phyloP scores from a whole-genome alignment of 2,113 vertebrate genomes.

The Aldabrachelys gigantea region DNA sequence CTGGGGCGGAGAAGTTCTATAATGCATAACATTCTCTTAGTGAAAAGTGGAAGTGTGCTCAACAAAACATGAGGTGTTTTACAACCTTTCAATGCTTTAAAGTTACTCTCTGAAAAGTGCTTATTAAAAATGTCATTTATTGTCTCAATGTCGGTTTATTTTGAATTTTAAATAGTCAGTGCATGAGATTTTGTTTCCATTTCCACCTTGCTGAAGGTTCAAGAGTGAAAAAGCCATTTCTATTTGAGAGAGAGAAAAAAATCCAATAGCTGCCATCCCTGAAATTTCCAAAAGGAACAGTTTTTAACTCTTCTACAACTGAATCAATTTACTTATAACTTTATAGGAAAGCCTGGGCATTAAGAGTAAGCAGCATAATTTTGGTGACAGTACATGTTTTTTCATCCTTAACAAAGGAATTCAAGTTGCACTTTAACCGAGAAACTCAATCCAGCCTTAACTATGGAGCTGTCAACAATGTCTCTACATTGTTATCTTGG shows the following conservation, averaged over 20 bases:
- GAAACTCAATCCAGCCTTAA: background rate
- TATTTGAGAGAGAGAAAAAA: background rate
- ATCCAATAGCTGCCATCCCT: background rate
- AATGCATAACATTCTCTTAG: background rate
- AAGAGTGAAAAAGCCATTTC: background rate
- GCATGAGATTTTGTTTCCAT: background rate
- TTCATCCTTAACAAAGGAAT: conserved; percentile 22
- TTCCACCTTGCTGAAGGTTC: background rate
- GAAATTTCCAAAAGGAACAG: conserved; percentile 6
- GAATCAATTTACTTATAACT: background rate
- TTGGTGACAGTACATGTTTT: background rate
- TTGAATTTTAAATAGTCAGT: background rate
- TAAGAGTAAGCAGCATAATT: background rate
- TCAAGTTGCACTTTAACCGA: background rate
- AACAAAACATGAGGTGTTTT: background rate
- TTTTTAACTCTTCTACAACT: background rate
- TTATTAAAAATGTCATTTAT: background rate
- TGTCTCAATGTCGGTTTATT: background rate
- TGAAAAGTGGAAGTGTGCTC: background rate
- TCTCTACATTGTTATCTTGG: conserved; percentile 45
- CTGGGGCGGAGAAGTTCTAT: background rate
- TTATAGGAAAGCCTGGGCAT: background rate
- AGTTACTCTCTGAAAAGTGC: background rate
- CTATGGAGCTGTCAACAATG: conserved; percentile 2
- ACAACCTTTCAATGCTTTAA: background rate